Evolutionary conservation across 2,888 invertebrate species (phyloP).

Genomic region (Lasioglossum marginatum): DNA sequence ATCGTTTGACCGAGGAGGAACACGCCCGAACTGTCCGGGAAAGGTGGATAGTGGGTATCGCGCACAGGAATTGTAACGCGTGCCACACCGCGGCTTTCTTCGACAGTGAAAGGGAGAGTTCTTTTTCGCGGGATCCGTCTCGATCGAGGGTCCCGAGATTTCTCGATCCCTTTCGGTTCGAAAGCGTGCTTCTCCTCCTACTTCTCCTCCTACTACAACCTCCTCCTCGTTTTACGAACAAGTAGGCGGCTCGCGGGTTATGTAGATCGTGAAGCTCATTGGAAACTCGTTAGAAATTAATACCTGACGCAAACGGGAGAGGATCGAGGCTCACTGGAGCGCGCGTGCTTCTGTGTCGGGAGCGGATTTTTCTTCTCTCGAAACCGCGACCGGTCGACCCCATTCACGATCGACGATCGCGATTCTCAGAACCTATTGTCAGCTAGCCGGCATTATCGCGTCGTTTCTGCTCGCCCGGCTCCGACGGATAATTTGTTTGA

Average conservation of each 20-base stretch:
- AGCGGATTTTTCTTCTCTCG: slow-evolving; percentile 7
- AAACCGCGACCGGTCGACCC: slow-evolving; percentile 15
- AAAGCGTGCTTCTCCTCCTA: slow-evolving; percentile 40
- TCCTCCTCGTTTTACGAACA: slow-evolving; percentile 1
- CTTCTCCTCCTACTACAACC: neutral
- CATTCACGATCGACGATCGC: slow-evolving; percentile 5
- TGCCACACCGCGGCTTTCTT: slow-evolving; percentile 49
- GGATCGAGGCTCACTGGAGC: neutral
- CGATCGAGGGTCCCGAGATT: slow-evolving; percentile 2
- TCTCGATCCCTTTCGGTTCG: slow-evolving; percentile 31
- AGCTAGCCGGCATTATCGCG: neutral
- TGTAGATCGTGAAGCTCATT: slow-evolving; percentile 59
- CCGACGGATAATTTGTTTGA: slow-evolving; percentile 14
- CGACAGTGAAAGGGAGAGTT: slow-evolving; percentile 61
- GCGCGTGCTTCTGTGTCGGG: neutral
- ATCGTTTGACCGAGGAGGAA: slow-evolving; percentile 10
- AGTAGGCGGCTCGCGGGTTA: slow-evolving; percentile 29
- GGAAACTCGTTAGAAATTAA: slow-evolving; percentile 57
- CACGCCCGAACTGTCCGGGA: slow-evolving; percentile 24
- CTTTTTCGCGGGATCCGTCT: slow-evolving; percentile 22
- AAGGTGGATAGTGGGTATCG: neutral
- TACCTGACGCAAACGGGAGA: slow-evolving; percentile 8
- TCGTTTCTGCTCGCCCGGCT: neutral
- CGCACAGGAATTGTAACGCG: slow-evolving; percentile 27
- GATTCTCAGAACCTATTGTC: slow-evolving; percentile 1